A percentile compares a stretch with the other conserved stretches of the same genome.
Conservation (phyloP, 1,140 invertebrate genomes). For the Brachionus sp. region DNA sequence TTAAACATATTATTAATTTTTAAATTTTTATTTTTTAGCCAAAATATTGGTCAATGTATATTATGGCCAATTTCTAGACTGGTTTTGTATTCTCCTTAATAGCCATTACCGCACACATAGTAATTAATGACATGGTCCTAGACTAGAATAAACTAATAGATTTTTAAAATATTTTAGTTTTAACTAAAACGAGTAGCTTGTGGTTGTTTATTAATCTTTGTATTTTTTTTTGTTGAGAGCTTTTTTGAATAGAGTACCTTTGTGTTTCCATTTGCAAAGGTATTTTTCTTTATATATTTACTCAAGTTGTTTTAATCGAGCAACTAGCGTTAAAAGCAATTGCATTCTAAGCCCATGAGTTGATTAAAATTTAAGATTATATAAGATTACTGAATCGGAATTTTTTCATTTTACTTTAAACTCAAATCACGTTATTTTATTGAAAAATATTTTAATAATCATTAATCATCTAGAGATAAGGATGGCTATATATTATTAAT, state of each 20-base stretch:
- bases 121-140: not conserved
- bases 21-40: not conserved
- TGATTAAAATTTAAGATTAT: not conserved
- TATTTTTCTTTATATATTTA: not conserved
- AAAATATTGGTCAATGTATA: not conserved
- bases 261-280: not conserved
- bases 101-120: not conserved
- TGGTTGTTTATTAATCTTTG: not conserved
- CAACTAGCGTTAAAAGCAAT: not conserved
- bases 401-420: not conserved
- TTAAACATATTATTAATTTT: not conserved
- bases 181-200: not conserved
- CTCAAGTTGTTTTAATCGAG: not conserved
- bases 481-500: not conserved
- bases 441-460: not conserved
- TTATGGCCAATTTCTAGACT: too few relatives aligned
- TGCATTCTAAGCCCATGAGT: not conserved
- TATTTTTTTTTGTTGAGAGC: not conserved
- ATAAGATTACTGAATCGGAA: not conserved
- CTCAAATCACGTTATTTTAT: slow-evolving; percentile 6
- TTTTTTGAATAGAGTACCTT: not conserved
- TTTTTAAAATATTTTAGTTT: not conserved
- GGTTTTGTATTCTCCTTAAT: too few relatives aligned
- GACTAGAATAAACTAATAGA: not conserved
- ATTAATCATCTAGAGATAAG: not conserved